A percentile compares a stretch with the other conserved stretches of the same genome.
phyloP scores from a whole-genome alignment of 2,888 invertebrate genomes.

The Neelides folsomi region DNA sequence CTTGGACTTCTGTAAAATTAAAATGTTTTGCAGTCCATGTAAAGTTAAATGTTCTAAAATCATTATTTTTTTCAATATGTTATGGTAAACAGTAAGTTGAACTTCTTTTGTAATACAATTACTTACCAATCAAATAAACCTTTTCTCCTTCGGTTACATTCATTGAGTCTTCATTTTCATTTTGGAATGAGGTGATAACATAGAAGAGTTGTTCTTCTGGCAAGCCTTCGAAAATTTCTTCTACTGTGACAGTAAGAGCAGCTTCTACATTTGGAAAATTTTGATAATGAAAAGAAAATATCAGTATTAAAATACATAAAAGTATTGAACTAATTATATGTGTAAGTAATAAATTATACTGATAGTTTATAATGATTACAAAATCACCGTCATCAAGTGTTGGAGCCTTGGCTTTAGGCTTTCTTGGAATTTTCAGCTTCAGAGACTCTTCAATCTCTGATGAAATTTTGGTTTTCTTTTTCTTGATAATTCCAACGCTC shows the following conservation, averaged over 20 bases:
- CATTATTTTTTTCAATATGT: no score
- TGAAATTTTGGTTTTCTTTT: slow-evolving; percentile 37
- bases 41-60: no score
- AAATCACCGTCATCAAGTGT: slow-evolving; percentile 11
- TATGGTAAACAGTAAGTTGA: neutral
- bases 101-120: neutral
- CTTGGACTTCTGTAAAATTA: slow-evolving; percentile 40
- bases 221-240: slow-evolving; percentile 33
- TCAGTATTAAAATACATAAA: no score
- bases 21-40: no score
- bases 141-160: slow-evolving; percentile 81
- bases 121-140: slow-evolving; percentile 63
- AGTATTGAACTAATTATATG: no score
- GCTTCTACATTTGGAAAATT: slow-evolving; percentile 11
- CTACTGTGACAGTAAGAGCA: slow-evolving; percentile 18
- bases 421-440: slow-evolving; percentile 40
- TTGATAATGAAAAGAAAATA: no score
- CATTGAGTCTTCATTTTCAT: slow-evolving; percentile 66
- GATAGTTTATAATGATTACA: neutral
- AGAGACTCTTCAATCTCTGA: slow-evolving; percentile 38
- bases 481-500: slow-evolving; percentile 39
- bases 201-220: slow-evolving; percentile 61
- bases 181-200: slow-evolving; percentile 70
- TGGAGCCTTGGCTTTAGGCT: slow-evolving; percentile 35
- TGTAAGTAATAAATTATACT: neutral